These are phyloP conservation scores for Drosophila seguyi DNA, from an alignment of 1,140 invertebrate species.

Conservation along the genomic window DNA sequence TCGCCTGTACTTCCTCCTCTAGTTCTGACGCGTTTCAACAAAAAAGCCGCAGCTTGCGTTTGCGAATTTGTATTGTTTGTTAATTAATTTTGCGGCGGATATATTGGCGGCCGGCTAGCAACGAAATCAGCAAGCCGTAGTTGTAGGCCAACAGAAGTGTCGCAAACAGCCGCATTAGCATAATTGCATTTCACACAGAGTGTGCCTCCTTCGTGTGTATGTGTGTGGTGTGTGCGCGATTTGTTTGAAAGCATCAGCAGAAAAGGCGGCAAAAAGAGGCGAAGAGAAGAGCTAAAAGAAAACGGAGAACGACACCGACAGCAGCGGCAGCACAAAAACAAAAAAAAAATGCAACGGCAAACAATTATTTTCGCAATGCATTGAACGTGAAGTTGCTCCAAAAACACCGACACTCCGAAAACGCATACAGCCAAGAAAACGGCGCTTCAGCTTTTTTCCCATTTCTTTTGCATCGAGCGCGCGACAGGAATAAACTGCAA, in stretches of 20 bases:
- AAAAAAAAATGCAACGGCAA: constrained; percentile 77
- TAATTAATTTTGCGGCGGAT: constrained; percentile 36
- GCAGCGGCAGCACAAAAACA: constrained; percentile 29
- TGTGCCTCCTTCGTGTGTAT: constrained; percentile 25
- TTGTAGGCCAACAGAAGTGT: constrained; percentile 33
- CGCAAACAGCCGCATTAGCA: constrained; percentile 47
- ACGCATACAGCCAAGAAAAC: constrained; percentile 47
- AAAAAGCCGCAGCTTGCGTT: constrained; percentile 23
- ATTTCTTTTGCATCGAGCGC: constrained; percentile 55
- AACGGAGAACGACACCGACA: constrained; percentile 31
- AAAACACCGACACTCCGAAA: constrained; percentile 48
- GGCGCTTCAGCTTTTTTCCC: constrained; percentile 36
- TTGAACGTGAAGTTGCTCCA: constrained; percentile 62
- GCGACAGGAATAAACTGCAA: constrained; percentile 67
- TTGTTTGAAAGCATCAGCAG: constrained; percentile 72
- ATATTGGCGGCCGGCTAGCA: constrained; percentile 29
- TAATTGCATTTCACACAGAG: constrained; percentile 39
- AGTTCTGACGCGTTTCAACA: constrained; percentile 34
- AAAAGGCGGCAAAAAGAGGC: constrained; percentile 73
- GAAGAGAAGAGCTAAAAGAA: constrained; percentile 33
- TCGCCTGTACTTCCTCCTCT: neutral
- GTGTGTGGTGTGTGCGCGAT: constrained; percentile 31
- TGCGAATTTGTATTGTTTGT: constrained; percentile 35
- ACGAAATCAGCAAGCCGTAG: constrained; percentile 27
- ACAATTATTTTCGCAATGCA: constrained; percentile 76